Conservation (phyloP, 2,888 invertebrate species). For the Caenorhabditis zanzibari region DNA sequence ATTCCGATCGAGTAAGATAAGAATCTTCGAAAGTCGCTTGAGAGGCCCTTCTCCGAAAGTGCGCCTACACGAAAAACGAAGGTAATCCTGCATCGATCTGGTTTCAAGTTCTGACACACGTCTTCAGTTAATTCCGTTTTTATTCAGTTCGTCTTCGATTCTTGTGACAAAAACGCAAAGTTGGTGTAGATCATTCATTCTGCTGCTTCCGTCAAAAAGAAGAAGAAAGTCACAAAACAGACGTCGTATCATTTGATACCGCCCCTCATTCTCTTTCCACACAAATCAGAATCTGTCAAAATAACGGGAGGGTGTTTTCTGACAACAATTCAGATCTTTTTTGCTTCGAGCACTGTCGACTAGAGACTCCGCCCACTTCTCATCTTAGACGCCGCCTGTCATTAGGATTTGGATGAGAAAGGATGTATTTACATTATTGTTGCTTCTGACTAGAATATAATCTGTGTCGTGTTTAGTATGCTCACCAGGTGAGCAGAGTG, state of each 20-base stretch:
- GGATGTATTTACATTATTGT: conserved; percentile 1
- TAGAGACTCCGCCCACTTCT: conserved; percentile 23
- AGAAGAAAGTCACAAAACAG: conserved; percentile 52
- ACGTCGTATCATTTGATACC: conserved; percentile 30
- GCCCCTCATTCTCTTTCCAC: conserved; percentile 13
- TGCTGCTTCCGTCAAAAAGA: conserved; percentile 16
- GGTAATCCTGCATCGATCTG: background rate
- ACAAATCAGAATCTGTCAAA: conserved; percentile 55
- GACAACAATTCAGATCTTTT: conserved; percentile 15
- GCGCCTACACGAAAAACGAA: background rate
- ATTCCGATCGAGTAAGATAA: conserved; percentile 21
- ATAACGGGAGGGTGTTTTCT: conserved; percentile 21
- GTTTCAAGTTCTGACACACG: conserved; percentile 8
- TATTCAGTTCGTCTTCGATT: conserved; percentile 4
- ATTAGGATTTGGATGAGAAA: conserved; percentile 1
- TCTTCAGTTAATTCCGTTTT: conserved; percentile 5
- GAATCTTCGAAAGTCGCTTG: conserved; percentile 37
- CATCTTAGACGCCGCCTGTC: conserved; percentile 17
- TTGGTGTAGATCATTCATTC: conserved; percentile 44
- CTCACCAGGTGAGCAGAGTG: conserved; percentile 40
- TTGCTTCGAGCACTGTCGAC: conserved; percentile 45
- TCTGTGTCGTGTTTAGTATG: conserved; percentile 52
- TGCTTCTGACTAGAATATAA: conserved; percentile 31
- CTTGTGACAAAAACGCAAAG: conserved; percentile 33
- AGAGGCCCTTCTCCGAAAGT: conserved; percentile 1